Evolutionary conservation across 2,888 invertebrate species (phyloP), one percentile per base, ranked within the genome.

Genomic region (Punctoribates punctum): DNA sequence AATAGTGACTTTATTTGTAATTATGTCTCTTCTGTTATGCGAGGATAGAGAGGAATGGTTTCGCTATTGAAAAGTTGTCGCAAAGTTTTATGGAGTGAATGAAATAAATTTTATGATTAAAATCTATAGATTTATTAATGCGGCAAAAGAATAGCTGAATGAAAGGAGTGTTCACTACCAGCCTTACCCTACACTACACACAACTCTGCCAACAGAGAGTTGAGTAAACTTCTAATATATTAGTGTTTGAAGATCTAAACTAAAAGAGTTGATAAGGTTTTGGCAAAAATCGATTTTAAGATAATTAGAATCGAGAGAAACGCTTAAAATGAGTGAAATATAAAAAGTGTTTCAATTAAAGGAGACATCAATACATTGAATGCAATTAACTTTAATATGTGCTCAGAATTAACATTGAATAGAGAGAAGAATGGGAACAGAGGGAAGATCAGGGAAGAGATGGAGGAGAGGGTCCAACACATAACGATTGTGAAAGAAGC

Each of bases 61-160:
- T 42, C 1, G 42, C 42, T 42, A n/a, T 51, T 54, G 3, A 54
- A 54, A 54, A 25, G 15, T 62, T 62, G 15, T 4, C 27, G 15
- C 27, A 25, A 62, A 62, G n/a, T 62, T 62, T 62, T 27, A 29
- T 62, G 62, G 20, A 62, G 27, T 29, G 27, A 62, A 29, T 23
- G 20, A 62, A 62, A 62, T 62, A 15, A 62, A 62, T 62, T 62
- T 62, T 20, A 62, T 17, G 62, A 62, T 62, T 62, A 62, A 62
- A 62, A 62, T 62, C 62, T 62, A 25, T 62, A 27, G 62, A 27
- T 62, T 62, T 62, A 62, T 62, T 62, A 62, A 62, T 62, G 62
- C 29, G 62, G 20, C 15, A 27, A 62, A n/a, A 51, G 20, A 62
- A 62, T 62, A 23, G 20, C 1, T 25, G 27, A 62, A 62, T 62